Percentiles rank a stretch among this genome's conserved stretches.
phyloP scores from a whole-genome alignment of 2,888 invertebrate genomes.

The Poecilobothrus nobilitatus region DNA sequence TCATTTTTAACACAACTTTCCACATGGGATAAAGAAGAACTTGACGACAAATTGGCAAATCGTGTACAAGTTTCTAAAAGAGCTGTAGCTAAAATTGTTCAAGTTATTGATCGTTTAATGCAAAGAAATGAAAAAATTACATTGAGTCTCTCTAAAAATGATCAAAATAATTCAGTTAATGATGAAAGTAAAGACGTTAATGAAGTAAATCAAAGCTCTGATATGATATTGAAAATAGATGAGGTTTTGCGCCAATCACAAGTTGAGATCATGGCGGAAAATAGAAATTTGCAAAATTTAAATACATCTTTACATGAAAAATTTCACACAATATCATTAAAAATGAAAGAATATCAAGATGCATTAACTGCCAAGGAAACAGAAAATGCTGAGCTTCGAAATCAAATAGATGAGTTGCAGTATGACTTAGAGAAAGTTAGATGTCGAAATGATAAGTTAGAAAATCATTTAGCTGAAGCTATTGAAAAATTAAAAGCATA shows the following conservation, averaged over 20 bases:
- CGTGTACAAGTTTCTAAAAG: slow-evolving; percentile 93
- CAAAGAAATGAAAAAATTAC: slow-evolving; percentile 94
- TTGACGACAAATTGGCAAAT: slow-evolving; percentile 92
- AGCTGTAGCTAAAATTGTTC: slow-evolving; percentile 92
- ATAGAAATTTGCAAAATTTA: slow-evolving; percentile 80
- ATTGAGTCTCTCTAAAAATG: slow-evolving; percentile 52
- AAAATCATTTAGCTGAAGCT: slow-evolving; percentile 86
- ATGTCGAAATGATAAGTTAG: slow-evolving; percentile 82
- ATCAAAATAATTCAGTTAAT: slow-evolving; percentile 19
- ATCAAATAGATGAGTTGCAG: slow-evolving; percentile 92
- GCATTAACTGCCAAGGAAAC: slow-evolving; percentile 86
- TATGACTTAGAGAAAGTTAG: slow-evolving; percentile 83
- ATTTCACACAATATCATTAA: slow-evolving; percentile 84
- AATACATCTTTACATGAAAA: slow-evolving; percentile 87
- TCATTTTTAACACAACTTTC: slow-evolving; percentile 92
- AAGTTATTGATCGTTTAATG: slow-evolving; percentile 91
- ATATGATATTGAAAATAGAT: slow-evolving; percentile 49
- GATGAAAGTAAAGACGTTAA: slow-evolving; percentile 23
- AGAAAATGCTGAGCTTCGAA: slow-evolving; percentile 87
- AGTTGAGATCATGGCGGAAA: slow-evolving; percentile 81
- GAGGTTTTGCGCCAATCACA: slow-evolving; percentile 79
- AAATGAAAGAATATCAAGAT: slow-evolving; percentile 68
- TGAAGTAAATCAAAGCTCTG: slow-evolving; percentile 22
- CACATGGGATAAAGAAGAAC: slow-evolving; percentile 95
- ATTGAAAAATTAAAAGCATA: slow-evolving; percentile 83